Percentiles rank a stretch among this genome's conserved stretches.
Conservation (phyloP, 2,113 vertebrate genomes). For the Corythoichthys haematopterus region DNA sequence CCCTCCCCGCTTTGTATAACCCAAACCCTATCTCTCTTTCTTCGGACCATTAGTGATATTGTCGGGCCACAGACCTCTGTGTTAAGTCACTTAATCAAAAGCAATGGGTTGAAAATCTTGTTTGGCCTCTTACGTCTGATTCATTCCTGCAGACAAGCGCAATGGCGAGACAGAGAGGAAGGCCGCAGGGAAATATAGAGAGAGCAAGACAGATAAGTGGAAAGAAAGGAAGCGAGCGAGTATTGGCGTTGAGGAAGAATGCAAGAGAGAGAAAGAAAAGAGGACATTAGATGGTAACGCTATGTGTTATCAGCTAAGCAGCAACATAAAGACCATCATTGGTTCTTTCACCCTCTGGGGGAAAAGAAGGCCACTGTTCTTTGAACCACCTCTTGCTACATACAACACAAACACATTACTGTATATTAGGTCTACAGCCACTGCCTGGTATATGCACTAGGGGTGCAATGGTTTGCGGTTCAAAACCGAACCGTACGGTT, state of each 20-base stretch:
- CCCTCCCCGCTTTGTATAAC: slow-evolving; percentile 36
- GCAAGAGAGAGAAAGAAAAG: not conserved
- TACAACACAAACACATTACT: not conserved
- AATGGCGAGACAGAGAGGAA: slow-evolving; percentile 55
- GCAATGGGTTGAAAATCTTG: slow-evolving; percentile 99
- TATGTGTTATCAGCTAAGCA: slow-evolving; percentile 68
- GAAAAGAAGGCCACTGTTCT: slow-evolving; percentile 44
- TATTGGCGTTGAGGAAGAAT: slow-evolving; percentile 28
- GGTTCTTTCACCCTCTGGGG: slow-evolving; percentile 41
- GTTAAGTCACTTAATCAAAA: slow-evolving; percentile 99
- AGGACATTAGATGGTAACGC: slow-evolving; percentile 54
- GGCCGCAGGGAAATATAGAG: slow-evolving; percentile 59
- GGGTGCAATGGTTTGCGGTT: too few species aligned
- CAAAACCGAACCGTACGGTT: too few species aligned
- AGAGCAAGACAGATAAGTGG: slow-evolving; percentile 57
- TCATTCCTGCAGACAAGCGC: slow-evolving; percentile 90
- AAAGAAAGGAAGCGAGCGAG: slow-evolving; percentile 38
- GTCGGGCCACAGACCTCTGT: slow-evolving; percentile 89
- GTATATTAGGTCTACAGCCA: not conserved
- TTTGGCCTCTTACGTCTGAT: slow-evolving; percentile 95
- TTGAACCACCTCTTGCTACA: slow-evolving; percentile 37
- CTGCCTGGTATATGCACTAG: too few species aligned
- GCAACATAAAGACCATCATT: slow-evolving; percentile 55
- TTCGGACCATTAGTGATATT: slow-evolving; percentile 98
- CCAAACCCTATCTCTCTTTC: slow-evolving; percentile 64